phyloP scores from a whole-genome alignment of 2,113 vertebrate genomes.

The Boleophthalmus pectinirostris region DNA sequence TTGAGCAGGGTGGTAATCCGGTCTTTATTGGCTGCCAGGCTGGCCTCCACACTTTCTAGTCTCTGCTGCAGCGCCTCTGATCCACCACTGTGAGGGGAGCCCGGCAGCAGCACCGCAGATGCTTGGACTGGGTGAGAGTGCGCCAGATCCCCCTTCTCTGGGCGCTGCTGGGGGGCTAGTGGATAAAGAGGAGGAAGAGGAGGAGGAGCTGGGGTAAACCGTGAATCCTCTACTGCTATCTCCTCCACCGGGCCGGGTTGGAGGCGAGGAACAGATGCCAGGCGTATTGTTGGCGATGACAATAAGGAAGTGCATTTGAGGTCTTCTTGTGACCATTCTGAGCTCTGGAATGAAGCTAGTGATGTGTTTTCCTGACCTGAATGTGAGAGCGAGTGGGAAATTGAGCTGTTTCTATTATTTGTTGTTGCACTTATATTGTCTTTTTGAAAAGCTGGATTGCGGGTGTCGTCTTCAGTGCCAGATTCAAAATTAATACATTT shows the following conservation, averaged over 20 bases:
- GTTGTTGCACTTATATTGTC: slow-evolving; percentile 15
- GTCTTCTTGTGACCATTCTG: slow-evolving; percentile 17
- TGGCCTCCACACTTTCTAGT: slow-evolving; percentile 73
- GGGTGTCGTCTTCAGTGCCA: slow-evolving; percentile 28
- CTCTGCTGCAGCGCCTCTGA: slow-evolving; percentile 64
- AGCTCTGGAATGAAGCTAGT: slow-evolving; percentile 4
- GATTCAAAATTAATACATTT: slow-evolving; percentile 38
- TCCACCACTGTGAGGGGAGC: slow-evolving; percentile 59
- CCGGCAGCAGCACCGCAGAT: slow-evolving; percentile 47
- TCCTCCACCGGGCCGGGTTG: slow-evolving; percentile 25
- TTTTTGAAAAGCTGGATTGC: slow-evolving; percentile 22
- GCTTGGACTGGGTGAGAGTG: slow-evolving; percentile 68
- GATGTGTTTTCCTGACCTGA: slow-evolving; percentile 14
- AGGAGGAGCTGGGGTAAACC: slow-evolving; percentile 14
- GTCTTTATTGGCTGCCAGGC: slow-evolving; percentile 76
- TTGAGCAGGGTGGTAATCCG: slow-evolving; percentile 76
- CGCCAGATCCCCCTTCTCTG: slow-evolving; percentile 39
- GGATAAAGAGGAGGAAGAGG: not conserved
- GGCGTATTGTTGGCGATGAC: slow-evolving; percentile 32
- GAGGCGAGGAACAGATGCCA: slow-evolving; percentile 23
- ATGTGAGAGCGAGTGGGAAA: slow-evolving; percentile 24
- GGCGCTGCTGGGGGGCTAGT: slow-evolving; percentile 13
- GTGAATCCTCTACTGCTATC: slow-evolving; percentile 22
- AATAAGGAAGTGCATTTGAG: slow-evolving; percentile 26
- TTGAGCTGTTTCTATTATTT: slow-evolving; percentile 17